Evolutionary conservation across 1,140 invertebrate species (phyloP), one percentile per base, ranked within the genome.

Genomic region (Homarus americanus): DNA sequence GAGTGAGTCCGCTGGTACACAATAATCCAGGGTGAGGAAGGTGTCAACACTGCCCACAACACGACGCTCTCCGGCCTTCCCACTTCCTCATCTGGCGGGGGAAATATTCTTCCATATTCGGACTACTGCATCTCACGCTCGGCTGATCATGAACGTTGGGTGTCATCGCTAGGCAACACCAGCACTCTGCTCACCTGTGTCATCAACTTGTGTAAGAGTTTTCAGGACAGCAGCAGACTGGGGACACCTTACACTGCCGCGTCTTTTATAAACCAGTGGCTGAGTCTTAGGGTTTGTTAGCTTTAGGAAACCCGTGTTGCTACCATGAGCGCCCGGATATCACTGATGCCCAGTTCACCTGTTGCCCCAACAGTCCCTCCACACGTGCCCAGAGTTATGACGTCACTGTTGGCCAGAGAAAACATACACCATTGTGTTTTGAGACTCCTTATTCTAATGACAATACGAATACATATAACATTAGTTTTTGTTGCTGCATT

Each of bases 261-360:
- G n/a, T n/a, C n/a, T n/a, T n/a, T n/a, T 38, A n/a, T n/a, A n/a
- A 44, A 2, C 41, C 15, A 78, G 53, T 4, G 41, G 15, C 17
- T 15, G n/a, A 36, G 49, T 20, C 17, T 24, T 10, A 36, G 12
- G 12, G 49, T 36, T 9, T 53, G 15, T 36, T 36, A n/a, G 32
- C 32, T 34, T 3, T 20, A 53, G 10, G 12, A 34, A 34, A 7
- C 24, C 49, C 79, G 79, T 82, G 49, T 36, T 34, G 49, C 53
- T 36, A 36, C 49, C 15, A 4, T n/a, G 44, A 53, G 49, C 49
- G 17, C 32, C 36, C n/a, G 38, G 36, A 53, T 12, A 82, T 63
- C 41, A 82, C 79, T 82, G 49, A 20, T 58, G 63, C 41, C 28
- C 79, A 82, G 9, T 63, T 63, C 49, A 82, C 79, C 79, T 79